Conservation (phyloP, 2,797 vertebrate genomes). For the Sebastes nivosus region DNA sequence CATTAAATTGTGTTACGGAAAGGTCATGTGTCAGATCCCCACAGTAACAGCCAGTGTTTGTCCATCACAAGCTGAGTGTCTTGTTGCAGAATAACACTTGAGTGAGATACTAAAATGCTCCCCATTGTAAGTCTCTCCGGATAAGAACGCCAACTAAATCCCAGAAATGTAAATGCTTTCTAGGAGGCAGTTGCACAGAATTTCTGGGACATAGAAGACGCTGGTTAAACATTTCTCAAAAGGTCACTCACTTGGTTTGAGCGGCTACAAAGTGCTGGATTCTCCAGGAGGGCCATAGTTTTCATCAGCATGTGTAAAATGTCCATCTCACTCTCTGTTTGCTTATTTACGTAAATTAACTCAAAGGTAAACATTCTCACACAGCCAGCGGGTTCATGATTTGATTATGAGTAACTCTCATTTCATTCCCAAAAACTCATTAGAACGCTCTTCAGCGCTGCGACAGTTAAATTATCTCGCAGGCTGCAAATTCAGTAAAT, state of each 20-base stretch:
- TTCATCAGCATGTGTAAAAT: background rate
- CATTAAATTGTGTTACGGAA: background rate
- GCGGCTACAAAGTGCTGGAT: background rate
- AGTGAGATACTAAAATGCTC: background rate
- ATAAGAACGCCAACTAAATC: slow-evolving; percentile 23
- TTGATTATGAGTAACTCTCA: slow-evolving; percentile 39
- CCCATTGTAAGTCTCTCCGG: background rate
- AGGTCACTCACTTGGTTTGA: slow-evolving; percentile 36
- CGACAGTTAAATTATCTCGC: slow-evolving; percentile 38
- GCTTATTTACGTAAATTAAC: slow-evolving; percentile 19
- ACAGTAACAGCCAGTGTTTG: background rate
- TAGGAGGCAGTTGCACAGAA: background rate
- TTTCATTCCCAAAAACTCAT: slow-evolving; percentile 34
- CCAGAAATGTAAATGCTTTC: slow-evolving; percentile 35
- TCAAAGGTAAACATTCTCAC: slow-evolving; percentile 23
- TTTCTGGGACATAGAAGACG: background rate
- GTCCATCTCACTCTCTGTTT: background rate
- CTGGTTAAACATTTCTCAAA: slow-evolving; percentile 15
- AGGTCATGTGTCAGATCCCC: slow-evolving; percentile 10
- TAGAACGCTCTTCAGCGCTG: background rate
- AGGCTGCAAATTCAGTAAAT: slow-evolving; percentile 12
- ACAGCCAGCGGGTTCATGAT: slow-evolving; percentile 15
- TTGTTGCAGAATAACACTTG: background rate
- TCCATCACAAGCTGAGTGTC: background rate
- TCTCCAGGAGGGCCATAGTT: background rate